These are phyloP conservation scores for Ligdia adustata DNA, from an alignment of 2,888 invertebrate genomes.

Conservation along the genomic window DNA sequence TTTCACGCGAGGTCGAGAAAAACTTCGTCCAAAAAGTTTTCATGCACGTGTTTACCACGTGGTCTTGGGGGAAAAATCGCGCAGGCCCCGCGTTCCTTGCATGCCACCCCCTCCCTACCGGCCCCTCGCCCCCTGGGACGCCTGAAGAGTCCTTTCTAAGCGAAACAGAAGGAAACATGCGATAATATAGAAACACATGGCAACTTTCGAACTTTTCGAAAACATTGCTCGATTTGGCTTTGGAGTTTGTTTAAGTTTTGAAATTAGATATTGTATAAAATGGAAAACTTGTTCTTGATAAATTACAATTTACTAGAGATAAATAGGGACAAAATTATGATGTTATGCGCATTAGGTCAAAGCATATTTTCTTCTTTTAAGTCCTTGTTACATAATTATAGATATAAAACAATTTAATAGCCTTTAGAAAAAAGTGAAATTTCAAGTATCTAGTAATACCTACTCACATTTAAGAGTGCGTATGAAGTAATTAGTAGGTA, in stretches of 20 bases:
- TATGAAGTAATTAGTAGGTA: too few species aligned
- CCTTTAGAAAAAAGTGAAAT: too few species aligned
- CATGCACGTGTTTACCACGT: constrained; percentile 78
- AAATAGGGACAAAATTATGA: too few species aligned
- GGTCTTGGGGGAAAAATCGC: constrained; percentile 80
- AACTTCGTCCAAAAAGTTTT: constrained; percentile 69
- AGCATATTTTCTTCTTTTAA: too few species aligned
- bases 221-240: constrained; percentile 6
- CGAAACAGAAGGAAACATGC: constrained; percentile 54
- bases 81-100: constrained; percentile 64
- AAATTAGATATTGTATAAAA: too few species aligned
- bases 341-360: too few species aligned
- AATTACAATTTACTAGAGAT: too few species aligned
- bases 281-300: too few species aligned
- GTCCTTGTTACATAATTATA: too few species aligned
- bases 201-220: constrained; percentile 15
- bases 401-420: too few species aligned
- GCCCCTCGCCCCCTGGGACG: constrained; percentile 36
- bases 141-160: constrained; percentile 57
- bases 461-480: too few species aligned
- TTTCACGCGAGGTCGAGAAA: constrained; percentile 46
- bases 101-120: constrained; percentile 45
- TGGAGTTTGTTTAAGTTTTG: not conserved
- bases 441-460: too few species aligned
- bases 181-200: constrained; percentile 41